Evolutionary conservation across 2,113 vertebrate species (phyloP).

Genomic region (Lipotes vexillifer): DNA sequence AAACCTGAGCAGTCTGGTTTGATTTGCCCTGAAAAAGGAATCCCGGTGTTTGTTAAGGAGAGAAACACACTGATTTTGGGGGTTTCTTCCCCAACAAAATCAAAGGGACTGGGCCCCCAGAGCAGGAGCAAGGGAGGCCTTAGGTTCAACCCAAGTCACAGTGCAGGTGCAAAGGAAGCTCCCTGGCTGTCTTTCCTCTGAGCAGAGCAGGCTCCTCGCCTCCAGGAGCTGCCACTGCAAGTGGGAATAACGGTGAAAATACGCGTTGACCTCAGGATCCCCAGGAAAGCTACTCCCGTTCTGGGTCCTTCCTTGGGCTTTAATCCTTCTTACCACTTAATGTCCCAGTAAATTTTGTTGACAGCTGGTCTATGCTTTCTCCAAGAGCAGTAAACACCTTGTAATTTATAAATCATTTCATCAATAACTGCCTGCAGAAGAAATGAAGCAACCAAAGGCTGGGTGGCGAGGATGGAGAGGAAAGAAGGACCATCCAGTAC

Average conservation of each 20-base stretch:
- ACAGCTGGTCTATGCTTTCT: constrained; percentile 5
- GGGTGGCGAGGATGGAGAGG: neutral
- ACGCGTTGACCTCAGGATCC: accelerated
- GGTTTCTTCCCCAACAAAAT: neutral
- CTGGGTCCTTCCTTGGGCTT: neutral
- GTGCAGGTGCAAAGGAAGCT: neutral
- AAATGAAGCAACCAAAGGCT: neutral
- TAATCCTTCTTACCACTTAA: neutral
- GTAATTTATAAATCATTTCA: constrained; percentile 49
- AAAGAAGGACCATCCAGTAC: neutral
- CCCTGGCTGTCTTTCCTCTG: neutral
- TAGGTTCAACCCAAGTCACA: accelerated
- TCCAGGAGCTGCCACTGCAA: accelerated
- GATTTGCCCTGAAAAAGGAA: neutral
- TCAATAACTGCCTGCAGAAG: constrained; percentile 10
- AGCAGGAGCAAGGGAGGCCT: neutral
- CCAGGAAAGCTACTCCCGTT: neutral
- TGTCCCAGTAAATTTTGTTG: constrained; percentile 48
- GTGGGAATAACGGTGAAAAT: neutral
- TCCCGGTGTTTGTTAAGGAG: neutral
- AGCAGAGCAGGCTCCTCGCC: neutral
- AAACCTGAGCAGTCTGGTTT: neutral
- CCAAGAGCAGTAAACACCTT: neutral
- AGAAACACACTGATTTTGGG: neutral
- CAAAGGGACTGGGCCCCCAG: too few relatives aligned